Conservation (phyloP, 2,888 invertebrate species). For the Trissolcus japonicus region DNA sequence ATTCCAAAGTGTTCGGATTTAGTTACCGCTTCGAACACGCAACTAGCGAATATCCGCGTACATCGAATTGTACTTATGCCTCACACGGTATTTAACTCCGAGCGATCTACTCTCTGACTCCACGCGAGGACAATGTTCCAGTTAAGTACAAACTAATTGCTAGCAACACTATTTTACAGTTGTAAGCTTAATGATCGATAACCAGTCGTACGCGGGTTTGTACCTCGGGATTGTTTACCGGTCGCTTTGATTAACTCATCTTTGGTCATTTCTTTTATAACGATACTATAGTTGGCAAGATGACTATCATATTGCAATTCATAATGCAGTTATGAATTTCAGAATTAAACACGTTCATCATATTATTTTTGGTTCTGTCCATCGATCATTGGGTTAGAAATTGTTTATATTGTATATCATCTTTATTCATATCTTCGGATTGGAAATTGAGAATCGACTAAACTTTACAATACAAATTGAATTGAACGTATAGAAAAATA, state of each 20-base stretch:
- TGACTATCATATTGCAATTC: conserved; percentile 7
- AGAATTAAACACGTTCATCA: no score
- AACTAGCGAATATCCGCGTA: neutral
- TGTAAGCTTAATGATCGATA: conserved; percentile 4
- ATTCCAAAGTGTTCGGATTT: conserved; percentile 3
- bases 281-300: conserved; percentile 2
- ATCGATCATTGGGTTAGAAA: no score
- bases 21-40: neutral
- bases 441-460: no score
- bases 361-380: no score
- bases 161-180: conserved; percentile 24
- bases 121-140: conserved; percentile 10
- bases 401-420: no score
- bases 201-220: neutral
- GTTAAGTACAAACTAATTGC: conserved; percentile 24
- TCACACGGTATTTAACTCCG: conserved; percentile 7
- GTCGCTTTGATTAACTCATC: conserved; percentile 9
- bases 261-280: conserved; percentile 6
- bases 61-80: conserved; percentile 27
- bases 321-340: no score
- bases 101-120: conserved; percentile 9
- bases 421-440: no score
- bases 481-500: no score
- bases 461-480: no score
- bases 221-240: neutral